Percentiles rank a stretch among this genome's conserved stretches.
Evolutionary conservation across 2,888 invertebrate species (phyloP).

Genomic region (Lamellibrachia satsuma): DNA sequence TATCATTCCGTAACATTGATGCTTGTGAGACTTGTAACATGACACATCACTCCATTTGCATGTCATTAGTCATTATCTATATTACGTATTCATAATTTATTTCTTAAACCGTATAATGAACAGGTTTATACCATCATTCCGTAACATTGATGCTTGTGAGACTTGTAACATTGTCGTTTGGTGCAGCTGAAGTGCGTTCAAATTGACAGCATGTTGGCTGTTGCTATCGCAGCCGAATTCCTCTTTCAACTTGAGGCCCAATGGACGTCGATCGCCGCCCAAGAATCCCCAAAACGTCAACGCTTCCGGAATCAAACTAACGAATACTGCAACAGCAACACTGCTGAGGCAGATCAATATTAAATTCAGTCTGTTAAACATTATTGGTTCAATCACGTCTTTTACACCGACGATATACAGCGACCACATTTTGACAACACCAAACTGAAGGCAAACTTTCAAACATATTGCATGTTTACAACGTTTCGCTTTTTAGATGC

Average conservation of each 20-base stretch:
- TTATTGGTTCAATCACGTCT: conserved; percentile 2
- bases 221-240: neutral
- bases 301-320: neutral
- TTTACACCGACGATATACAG: neutral
- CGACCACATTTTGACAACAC: neutral
- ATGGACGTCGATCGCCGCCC: neutral
- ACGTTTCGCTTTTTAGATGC: neutral
- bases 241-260: neutral
- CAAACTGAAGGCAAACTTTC: neutral
- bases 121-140: conserved; percentile 32
- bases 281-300: neutral
- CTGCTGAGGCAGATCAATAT: neutral
- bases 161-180: neutral
- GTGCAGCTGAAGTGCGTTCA: neutral
- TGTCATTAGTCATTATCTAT: too few species aligned
- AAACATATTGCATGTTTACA: conserved; percentile 6
- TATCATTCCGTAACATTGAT: conserved; percentile 36
- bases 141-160: conserved; percentile 25
- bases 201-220: neutral
- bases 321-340: neutral
- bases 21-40: neutral
- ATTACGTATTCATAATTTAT: too few species aligned
- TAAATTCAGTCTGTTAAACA: neutral
- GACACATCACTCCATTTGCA: too few species aligned
- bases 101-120: too few species aligned